These are phyloP conservation scores for Nettapus auritus DNA, from an alignment of 2,113 vertebrate species.

Conservation along the genomic window DNA sequence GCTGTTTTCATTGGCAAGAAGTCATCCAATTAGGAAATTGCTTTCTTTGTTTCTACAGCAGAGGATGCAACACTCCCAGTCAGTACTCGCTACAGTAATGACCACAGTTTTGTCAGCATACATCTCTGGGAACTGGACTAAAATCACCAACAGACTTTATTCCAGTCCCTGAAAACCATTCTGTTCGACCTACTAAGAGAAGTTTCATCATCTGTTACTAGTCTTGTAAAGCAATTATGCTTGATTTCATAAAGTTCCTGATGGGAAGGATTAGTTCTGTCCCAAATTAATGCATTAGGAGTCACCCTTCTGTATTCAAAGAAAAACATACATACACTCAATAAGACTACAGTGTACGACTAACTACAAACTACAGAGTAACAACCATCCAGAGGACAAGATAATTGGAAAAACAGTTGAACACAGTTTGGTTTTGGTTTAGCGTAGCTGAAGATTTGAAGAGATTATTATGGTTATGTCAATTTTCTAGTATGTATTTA, in stretches of 20 bases:
- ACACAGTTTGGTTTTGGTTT: conserved; percentile 16
- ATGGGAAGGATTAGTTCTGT: not conserved
- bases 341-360: not conserved
- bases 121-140: not conserved
- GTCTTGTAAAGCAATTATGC: not conserved
- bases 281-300: not conserved
- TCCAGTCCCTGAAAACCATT: not conserved
- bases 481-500: conserved; percentile 29
- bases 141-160: not conserved
- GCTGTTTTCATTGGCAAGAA: not conserved
- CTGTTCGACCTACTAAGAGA: not conserved
- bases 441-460: conserved; percentile 3
- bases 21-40: not conserved
- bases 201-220: not conserved
- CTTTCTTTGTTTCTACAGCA: not conserved
- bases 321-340: not conserved
- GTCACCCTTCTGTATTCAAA: not conserved
- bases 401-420: conserved; percentile 37
- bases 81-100: not conserved
- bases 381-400: not conserved
- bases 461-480: conserved; percentile 27
- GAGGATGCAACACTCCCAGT: not conserved
- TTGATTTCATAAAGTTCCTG: not conserved
- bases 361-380: not conserved
- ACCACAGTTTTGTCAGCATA: not conserved